Conservation (phyloP, 2,888 invertebrate genomes). For the Ornithoptera priamus region DNA sequence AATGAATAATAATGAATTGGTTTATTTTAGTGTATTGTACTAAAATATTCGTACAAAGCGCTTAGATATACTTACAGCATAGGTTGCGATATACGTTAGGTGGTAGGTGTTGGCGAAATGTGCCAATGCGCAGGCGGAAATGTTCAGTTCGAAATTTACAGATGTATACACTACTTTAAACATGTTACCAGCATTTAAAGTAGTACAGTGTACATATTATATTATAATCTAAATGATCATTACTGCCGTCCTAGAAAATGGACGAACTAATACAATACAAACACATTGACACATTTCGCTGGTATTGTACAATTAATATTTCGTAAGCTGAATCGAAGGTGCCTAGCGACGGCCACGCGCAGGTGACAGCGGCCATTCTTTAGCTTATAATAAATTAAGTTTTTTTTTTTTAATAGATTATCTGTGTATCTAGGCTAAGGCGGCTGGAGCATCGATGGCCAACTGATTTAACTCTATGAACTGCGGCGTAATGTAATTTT, state of each 20-base stretch:
- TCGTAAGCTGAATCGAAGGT: constrained; percentile 72
- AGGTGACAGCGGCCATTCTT: constrained; percentile 13
- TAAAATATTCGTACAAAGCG: constrained; percentile 39
- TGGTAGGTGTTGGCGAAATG: constrained; percentile 26
- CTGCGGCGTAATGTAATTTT: neutral
- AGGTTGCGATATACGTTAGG: constrained; percentile 16
- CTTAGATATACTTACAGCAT: constrained; percentile 36
- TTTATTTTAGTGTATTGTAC: constrained; percentile 1
- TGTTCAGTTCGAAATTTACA: neutral
- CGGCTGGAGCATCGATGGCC: neutral
- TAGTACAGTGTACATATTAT: no score
- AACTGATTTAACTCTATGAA: neutral
- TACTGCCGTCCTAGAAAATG: no score
- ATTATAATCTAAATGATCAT: no score
- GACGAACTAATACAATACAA: neutral
- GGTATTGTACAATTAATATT: constrained; percentile 30
- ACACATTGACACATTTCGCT: constrained; percentile 46
- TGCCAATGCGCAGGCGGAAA: constrained; percentile 19
- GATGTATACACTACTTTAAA: neutral
- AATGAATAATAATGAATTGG: constrained; percentile 3
- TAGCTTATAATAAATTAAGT: neutral
- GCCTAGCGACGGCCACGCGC: constrained; percentile 42
- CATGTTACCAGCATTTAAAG: no score
- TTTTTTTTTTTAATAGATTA: constrained; percentile 1
- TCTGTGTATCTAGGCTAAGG: neutral